Evolutionary conservation across 2,113 vertebrate genomes (phyloP).

Genomic region (Callaeas wilsoni): DNA sequence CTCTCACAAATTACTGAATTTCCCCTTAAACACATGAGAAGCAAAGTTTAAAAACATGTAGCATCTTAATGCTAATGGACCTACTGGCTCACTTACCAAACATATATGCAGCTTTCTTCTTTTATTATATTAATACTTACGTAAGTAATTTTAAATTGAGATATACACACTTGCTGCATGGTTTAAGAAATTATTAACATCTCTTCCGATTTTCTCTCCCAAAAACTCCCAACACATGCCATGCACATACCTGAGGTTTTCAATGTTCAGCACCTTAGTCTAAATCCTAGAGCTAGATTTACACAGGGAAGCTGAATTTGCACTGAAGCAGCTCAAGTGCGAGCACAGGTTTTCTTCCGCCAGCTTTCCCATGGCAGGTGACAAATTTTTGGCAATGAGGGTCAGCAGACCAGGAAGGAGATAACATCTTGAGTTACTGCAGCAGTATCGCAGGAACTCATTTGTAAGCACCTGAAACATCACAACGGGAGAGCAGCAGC

Average conservation of each 20-base stretch:
- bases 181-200: neutral
- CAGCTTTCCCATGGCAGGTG: neutral
- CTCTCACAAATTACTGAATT: neutral
- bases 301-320: neutral
- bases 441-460: neutral
- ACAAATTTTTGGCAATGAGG: neutral
- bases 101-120: neutral
- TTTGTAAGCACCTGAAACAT: neutral
- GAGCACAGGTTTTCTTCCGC: neutral
- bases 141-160: neutral
- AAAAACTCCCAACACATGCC: neutral
- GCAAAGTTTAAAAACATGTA: neutral
- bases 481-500: neutral
- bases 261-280: neutral
- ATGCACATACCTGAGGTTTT: neutral
- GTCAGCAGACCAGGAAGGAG: neutral
- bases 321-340: neutral
- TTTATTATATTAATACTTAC: neutral
- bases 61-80: neutral
- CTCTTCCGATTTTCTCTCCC: neutral
- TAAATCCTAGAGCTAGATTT: neutral
- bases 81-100: neutral
- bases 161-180: accelerated
- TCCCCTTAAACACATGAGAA: neutral
- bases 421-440: neutral